phyloP scores from a whole-genome alignment of 2,797 vertebrate species.

The Carcharodon carcharias region DNA sequence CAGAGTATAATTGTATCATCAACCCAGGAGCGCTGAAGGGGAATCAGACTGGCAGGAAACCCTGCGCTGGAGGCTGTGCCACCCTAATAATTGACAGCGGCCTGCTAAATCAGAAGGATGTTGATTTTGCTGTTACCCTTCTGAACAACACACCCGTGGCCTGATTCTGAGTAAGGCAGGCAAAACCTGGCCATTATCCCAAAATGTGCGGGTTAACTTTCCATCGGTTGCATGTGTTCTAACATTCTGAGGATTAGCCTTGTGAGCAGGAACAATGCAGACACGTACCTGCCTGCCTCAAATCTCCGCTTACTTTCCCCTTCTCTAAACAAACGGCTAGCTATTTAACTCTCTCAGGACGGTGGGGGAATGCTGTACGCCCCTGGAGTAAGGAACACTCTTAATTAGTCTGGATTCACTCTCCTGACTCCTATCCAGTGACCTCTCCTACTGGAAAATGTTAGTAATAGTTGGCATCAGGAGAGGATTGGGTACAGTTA shows the following conservation, averaged over 20 bases:
- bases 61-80: neutral
- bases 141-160: neutral
- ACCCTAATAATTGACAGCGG: neutral
- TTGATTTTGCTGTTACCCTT: neutral
- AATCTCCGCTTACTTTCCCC: no score
- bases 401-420: neutral
- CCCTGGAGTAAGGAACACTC: neutral
- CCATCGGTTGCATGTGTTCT: neutral
- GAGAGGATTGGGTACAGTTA: neutral
- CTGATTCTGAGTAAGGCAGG: neutral
- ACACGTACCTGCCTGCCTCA: neutral
- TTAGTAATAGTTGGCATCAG: neutral
- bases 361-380: no score
- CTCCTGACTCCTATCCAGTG: neutral
- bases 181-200: neutral
- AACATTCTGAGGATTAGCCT: neutral
- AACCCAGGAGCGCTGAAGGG: neutral
- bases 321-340: neutral
- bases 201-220: neutral
- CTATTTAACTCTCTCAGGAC: neutral
- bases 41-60: neutral
- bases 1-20: slow-evolving; percentile 17
- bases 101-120: neutral
- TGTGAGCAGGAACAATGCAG: neutral
- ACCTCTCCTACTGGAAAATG: neutral